Evolutionary conservation across 2,797 vertebrate species (phyloP).

Genomic region (Oceanodroma leucorhoa): DNA sequence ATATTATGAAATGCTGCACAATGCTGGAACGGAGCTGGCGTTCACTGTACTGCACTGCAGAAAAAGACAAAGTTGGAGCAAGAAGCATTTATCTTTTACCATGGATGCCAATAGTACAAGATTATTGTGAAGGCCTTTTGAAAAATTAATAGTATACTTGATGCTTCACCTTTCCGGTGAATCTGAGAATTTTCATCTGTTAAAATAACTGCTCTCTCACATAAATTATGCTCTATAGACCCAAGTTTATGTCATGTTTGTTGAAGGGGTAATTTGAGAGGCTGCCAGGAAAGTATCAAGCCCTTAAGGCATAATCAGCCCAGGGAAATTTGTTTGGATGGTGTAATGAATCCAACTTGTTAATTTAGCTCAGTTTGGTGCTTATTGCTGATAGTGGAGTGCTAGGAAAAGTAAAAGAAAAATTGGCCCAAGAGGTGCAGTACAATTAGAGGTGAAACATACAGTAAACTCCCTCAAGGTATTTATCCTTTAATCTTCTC

Average conservation of each 20-base stretch:
- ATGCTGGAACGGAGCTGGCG: background rate
- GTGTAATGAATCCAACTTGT: background rate
- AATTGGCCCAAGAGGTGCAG: background rate
- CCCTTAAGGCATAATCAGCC: constrained; percentile 7
- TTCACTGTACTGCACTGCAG: constrained; percentile 43
- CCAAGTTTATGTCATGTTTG: constrained; percentile 3
- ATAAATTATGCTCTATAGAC: background rate
- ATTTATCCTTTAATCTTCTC: constrained; percentile 5
- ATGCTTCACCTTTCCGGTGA: constrained; percentile 5
- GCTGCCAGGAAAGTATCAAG: background rate
- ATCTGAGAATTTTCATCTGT: constrained; percentile 1
- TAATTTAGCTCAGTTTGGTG: constrained; percentile 24
- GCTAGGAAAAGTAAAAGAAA: constrained; percentile 28
- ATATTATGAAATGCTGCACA: constrained; percentile 19
- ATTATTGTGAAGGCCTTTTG: background rate
- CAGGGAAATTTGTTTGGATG: constrained; percentile 16
- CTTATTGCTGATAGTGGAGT: background rate
- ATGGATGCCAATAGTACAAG: background rate
- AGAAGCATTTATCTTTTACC: background rate
- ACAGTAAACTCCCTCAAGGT: background rate
- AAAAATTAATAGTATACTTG: background rate
- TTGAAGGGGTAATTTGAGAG: background rate
- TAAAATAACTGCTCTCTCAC: background rate
- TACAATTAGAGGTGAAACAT: background rate
- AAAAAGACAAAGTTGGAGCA: constrained; percentile 3